These are phyloP conservation scores for Liparis tanakae DNA, from an alignment of 2,797 vertebrate species.

Conservation along the genomic window DNA sequence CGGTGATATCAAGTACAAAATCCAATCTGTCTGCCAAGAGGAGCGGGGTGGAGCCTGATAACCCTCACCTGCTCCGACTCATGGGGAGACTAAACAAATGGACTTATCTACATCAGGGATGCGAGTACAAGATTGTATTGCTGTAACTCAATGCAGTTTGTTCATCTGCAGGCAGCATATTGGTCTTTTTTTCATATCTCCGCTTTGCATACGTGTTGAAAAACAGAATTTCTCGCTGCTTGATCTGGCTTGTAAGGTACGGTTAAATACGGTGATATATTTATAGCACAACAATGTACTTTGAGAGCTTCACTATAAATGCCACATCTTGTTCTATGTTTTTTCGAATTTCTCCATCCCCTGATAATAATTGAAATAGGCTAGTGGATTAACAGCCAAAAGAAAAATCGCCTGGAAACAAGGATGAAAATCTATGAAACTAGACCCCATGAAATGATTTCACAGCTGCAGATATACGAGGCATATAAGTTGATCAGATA, in stretches of 20 bases:
- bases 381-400: neutral
- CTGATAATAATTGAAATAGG: neutral
- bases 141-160: neutral
- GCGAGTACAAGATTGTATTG: neutral
- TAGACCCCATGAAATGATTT: conserved; percentile 19
- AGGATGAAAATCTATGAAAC: neutral
- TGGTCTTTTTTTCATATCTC: neutral
- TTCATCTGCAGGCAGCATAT: neutral
- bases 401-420: conserved; percentile 21
- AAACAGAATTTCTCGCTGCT: neutral
- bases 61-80: neutral
- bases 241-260: neutral
- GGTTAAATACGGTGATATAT: neutral
- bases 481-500: conserved; percentile 50
- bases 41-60: neutral
- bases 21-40: neutral
- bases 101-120: neutral
- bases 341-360: conserved; percentile 5
- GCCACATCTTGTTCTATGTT: neutral
- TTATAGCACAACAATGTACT: neutral
- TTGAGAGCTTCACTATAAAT: neutral
- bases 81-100: neutral
- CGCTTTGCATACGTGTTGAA: neutral
- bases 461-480: conserved; percentile 51
- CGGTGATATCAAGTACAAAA: conserved; percentile 27